Percentiles rank a stretch among this genome's conserved stretches.
Evolutionary conservation across 2,113 vertebrate species (phyloP).

Genomic region (Chlamydotis undulata): DNA sequence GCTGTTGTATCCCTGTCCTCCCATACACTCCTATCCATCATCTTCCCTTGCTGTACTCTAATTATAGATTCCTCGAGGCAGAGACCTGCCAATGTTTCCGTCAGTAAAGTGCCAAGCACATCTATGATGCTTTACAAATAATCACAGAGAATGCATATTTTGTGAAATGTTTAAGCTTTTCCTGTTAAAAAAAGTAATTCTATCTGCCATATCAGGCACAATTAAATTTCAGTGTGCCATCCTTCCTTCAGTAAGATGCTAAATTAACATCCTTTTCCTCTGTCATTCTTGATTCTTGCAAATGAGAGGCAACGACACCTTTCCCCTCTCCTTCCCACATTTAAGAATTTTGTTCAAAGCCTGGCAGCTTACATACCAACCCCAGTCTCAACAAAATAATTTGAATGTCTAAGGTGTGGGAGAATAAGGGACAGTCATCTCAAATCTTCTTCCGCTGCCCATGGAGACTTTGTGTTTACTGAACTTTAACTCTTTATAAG

Average conservation of each 20-base stretch:
- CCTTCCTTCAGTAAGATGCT: neutral
- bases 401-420: neutral
- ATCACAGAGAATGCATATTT: neutral
- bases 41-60: neutral
- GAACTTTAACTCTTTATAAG: neutral
- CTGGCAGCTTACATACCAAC: neutral
- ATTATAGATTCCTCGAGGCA: conserved; percentile 27
- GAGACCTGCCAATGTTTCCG: neutral
- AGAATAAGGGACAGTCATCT: neutral
- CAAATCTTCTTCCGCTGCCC: neutral
- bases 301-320: neutral
- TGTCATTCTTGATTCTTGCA: neutral
- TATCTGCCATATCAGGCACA: neutral
- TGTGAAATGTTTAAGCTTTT: neutral
- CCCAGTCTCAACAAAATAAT: neutral
- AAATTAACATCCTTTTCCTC: neutral
- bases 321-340: neutral
- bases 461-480: neutral
- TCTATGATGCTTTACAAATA: neutral
- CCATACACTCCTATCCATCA: neutral
- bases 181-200: neutral
- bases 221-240: neutral
- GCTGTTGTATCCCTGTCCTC: conserved; percentile 14
- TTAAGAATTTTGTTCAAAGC: neutral
- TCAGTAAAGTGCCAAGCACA: conserved; percentile 7